phyloP scores from a whole-genome alignment of 2,113 vertebrate genomes.

The Amphiprion ocellaris region DNA sequence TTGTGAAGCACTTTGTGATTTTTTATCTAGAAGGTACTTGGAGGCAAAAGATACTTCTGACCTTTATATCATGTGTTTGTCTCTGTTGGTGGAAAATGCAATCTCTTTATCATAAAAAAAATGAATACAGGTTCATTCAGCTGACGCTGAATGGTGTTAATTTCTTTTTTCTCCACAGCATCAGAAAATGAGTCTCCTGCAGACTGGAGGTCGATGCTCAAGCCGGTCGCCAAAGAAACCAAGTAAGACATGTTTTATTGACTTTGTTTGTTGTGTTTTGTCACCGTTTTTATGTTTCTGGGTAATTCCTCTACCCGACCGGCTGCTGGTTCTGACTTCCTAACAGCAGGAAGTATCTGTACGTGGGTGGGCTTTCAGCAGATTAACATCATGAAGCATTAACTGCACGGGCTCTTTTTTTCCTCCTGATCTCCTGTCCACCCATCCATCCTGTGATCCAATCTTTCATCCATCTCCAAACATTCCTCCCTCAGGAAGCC shows the following conservation, averaged over 20 bases:
- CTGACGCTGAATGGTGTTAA: neutral
- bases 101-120: no score
- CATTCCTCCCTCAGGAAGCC: constrained; percentile 69
- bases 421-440: constrained; percentile 36
- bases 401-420: constrained; percentile 5
- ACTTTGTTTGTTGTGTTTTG: neutral
- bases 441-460: constrained; percentile 53
- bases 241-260: constrained; percentile 79
- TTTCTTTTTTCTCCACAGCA: constrained; percentile 1
- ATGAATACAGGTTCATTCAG: no score
- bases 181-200: constrained; percentile 78
- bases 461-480: constrained; percentile 57
- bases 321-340: neutral
- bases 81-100: no score
- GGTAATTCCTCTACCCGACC: neutral
- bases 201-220: constrained; percentile 91
- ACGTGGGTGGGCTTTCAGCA: constrained; percentile 3
- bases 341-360: constrained; percentile 27
- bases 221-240: constrained; percentile 83
- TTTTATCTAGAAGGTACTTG: no score
- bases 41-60: no score
- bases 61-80: no score
- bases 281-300: neutral
- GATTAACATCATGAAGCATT: constrained; percentile 10
- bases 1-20: no score